Conservation (phyloP, 1,140 invertebrate genomes). For the Ctenoplectra terminalis region DNA sequence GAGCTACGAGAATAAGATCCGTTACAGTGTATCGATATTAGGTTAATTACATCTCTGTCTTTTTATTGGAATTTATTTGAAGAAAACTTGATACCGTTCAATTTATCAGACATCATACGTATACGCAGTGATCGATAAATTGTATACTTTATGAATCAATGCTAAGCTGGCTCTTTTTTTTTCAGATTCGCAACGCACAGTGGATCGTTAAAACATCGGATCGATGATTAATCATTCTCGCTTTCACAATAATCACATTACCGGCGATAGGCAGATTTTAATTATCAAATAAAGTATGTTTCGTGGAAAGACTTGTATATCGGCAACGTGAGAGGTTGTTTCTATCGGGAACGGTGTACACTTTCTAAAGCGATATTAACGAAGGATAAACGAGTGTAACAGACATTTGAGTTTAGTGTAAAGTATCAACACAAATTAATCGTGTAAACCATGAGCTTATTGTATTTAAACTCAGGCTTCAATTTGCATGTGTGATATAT, state of each 20-base stretch:
- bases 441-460: not conserved
- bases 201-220: not conserved
- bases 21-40: not conserved
- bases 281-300: slow-evolving; percentile 15
- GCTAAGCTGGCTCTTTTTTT: no score
- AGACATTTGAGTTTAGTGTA: slow-evolving; percentile 7
- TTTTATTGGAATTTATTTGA: not conserved
- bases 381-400: not conserved
- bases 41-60: not conserved
- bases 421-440: not conserved
- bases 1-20: not conserved
- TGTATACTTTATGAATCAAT: no score
- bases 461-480: no score
- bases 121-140: not conserved
- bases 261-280: not conserved
- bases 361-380: slow-evolving; percentile 30
- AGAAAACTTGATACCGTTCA: not conserved
- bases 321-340: slow-evolving; percentile 4
- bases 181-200: not conserved
- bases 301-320: not conserved
- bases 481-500: no score
- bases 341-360: not conserved
- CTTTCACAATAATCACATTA: no score
- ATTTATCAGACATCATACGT: not conserved
- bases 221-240: no score